phyloP scores from a whole-genome alignment of 2,113 vertebrate genomes.

The Vireo altiloquus region DNA sequence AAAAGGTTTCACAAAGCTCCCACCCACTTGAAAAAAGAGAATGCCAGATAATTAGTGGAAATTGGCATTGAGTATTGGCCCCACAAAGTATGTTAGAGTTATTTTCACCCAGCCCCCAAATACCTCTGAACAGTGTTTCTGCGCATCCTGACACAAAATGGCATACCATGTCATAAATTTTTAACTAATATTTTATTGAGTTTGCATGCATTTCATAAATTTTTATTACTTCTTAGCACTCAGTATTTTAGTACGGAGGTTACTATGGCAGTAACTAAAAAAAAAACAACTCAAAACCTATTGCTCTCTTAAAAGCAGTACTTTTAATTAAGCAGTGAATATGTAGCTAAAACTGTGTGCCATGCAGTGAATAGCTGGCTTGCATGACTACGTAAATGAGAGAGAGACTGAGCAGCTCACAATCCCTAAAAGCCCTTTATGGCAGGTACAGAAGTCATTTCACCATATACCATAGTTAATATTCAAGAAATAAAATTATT shows the following conservation, averaged over 20 bases:
- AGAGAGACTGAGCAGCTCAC: slow-evolving; percentile 15
- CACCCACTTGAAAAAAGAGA: slow-evolving; percentile 57
- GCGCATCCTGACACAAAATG: neutral
- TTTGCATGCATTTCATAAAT: neutral
- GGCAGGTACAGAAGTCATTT: slow-evolving; percentile 29
- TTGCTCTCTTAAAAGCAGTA: slow-evolving; percentile 67
- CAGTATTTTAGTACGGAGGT: slow-evolving; percentile 36
- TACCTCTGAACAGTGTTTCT: slow-evolving; percentile 8
- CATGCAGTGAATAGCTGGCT: slow-evolving; percentile 38
- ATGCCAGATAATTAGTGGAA: slow-evolving; percentile 63
- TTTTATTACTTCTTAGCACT: slow-evolving; percentile 48
- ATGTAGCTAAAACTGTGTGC: slow-evolving; percentile 16
- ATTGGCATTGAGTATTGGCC: slow-evolving; percentile 40
- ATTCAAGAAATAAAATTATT: slow-evolving; percentile 58
- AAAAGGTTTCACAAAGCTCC: slow-evolving; percentile 45
- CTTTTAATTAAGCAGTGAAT: slow-evolving; percentile 68
- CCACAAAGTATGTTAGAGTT: neutral
- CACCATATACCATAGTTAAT: neutral
- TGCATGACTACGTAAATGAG: neutral
- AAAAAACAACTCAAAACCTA: neutral
- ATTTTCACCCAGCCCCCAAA: neutral
- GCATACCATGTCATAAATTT: neutral
- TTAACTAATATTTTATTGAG: slow-evolving; percentile 22
- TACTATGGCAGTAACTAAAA: slow-evolving; percentile 38
- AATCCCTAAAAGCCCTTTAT: slow-evolving; percentile 9